Evolutionary conservation across 2,888 invertebrate species (phyloP).

Genomic region (Lapara coniferarum): DNA sequence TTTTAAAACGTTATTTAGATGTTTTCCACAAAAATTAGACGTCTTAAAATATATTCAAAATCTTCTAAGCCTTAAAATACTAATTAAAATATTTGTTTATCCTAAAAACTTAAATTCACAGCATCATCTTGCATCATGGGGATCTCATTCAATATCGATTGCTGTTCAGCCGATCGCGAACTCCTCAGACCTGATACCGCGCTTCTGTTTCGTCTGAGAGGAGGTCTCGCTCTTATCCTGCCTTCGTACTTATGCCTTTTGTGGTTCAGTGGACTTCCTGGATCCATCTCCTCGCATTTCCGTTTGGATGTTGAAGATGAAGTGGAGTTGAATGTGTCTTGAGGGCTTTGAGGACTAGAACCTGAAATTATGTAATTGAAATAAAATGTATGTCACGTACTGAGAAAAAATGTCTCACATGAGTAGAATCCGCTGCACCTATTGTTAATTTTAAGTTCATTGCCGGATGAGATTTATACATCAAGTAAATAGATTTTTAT

Average conservation of each 20-base stretch:
- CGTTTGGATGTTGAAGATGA: constrained; percentile 69
- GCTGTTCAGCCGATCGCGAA: constrained; percentile 62
- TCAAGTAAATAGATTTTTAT: no score
- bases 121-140: constrained; percentile 50
- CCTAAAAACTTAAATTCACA: constrained; percentile 62
- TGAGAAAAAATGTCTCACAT: no score
- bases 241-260: constrained; percentile 73
- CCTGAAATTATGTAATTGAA: constrained; percentile 42
- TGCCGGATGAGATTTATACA: no score
- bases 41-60: no score
- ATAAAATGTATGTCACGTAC: no score
- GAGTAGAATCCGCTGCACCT: no score
- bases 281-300: constrained; percentile 66
- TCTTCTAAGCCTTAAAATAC: no score
- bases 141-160: constrained; percentile 51
- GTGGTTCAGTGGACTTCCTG: constrained; percentile 71
- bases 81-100: no score
- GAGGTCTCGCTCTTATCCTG: constrained; percentile 71
- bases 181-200: constrained; percentile 57
- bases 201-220: constrained; percentile 55
- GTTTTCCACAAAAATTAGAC: no score
- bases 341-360: constrained; percentile 56
- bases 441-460: no score
- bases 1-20: no score
- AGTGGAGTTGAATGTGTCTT: constrained; percentile 50